These are phyloP conservation scores for Eupithecia dodoneata DNA, from an alignment of 2,888 invertebrate genomes.

Conservation along the genomic window DNA sequence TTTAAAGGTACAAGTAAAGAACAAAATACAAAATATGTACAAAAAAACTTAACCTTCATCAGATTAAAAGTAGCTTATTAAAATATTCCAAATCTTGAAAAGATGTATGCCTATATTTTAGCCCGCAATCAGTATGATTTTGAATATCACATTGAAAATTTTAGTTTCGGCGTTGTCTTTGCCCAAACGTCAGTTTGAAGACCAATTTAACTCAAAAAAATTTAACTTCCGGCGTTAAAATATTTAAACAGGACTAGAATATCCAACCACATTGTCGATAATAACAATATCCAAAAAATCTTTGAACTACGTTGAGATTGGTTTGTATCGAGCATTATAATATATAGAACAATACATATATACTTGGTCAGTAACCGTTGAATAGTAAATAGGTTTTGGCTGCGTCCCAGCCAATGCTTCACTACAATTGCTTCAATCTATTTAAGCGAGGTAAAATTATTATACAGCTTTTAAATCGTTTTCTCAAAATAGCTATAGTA, in stretches of 20 bases:
- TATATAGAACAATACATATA: not conserved
- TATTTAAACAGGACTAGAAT: not conserved
- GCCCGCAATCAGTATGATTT: too few species aligned
- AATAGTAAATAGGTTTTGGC: conserved; percentile 24
- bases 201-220: too few species aligned
- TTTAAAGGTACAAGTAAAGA: too few species aligned
- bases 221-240: not conserved
- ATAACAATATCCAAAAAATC: not conserved
- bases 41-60: too few species aligned
- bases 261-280: not conserved
- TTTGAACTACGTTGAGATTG: not conserved
- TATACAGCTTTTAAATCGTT: not conserved
- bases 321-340: not conserved
- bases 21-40: too few species aligned
- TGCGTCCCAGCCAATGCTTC: conserved; percentile 14
- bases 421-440: conserved; percentile 8
- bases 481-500: not conserved
- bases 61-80: too few species aligned
- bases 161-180: not conserved
- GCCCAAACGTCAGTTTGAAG: not conserved
- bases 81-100: too few species aligned
- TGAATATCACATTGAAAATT: too few species aligned
- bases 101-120: too few species aligned
- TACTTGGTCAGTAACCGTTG: conserved; percentile 13
- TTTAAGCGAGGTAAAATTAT: not conserved